phyloP scores from a whole-genome alignment of 2,888 invertebrate species.

The Cryptosula pallasiana region DNA sequence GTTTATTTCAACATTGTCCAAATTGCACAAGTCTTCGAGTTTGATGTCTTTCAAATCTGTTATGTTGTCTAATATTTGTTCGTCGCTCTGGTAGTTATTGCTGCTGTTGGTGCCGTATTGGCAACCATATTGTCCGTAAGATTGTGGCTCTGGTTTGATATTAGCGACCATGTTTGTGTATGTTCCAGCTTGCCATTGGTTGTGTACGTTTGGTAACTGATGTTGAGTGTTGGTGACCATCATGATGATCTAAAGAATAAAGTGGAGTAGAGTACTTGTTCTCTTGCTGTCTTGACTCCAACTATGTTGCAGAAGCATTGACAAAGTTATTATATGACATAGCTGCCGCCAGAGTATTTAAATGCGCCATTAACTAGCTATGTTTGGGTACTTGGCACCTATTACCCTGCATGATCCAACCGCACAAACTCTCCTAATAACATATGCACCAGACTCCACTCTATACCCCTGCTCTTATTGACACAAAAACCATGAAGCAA shows the following conservation, averaged over 20 bases:
- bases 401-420: not conserved
- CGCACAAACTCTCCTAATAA: too few relatives aligned
- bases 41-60: slow-evolving; percentile 19
- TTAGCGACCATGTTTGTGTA: slow-evolving; percentile 17
- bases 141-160: slow-evolving; percentile 21
- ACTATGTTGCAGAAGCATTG: not conserved
- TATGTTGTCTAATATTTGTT: slow-evolving; percentile 8
- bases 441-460: too few relatives aligned
- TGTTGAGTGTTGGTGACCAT: slow-evolving; percentile 5
- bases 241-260: slow-evolving; percentile 11
- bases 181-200: not conserved
- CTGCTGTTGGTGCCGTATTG: not conserved
- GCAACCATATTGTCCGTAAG: slow-evolving; percentile 15
- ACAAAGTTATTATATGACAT: not conserved
- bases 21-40: slow-evolving; percentile 8
- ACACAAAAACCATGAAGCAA: not conserved
- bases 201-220: not conserved
- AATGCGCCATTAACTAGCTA: not conserved
- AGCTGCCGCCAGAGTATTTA: not conserved
- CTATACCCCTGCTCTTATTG: too few relatives aligned
- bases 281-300: too few relatives aligned
- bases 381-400: not conserved
- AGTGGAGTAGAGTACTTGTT: not conserved
- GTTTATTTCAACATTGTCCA: slow-evolving; percentile 11
- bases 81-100: not conserved